These are phyloP conservation scores for Chironomus striatipennis DNA, from an alignment of 1,140 invertebrate species.

Conservation along the genomic window DNA sequence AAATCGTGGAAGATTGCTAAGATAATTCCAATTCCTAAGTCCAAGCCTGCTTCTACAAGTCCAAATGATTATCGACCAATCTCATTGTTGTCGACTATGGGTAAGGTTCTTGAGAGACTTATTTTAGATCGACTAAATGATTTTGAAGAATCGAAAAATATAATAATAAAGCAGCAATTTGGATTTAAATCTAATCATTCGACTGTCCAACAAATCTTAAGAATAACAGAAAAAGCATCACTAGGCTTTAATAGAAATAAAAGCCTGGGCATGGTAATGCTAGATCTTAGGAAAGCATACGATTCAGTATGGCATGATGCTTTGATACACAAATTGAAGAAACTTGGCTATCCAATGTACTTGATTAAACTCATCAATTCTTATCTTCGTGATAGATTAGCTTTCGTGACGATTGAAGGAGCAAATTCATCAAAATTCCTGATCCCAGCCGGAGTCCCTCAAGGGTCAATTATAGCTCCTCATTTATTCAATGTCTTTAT, in stretches of 20 bases:
- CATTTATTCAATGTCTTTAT: conserved; percentile 28
- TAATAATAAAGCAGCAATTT: conserved; percentile 36
- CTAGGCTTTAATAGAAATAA: neutral
- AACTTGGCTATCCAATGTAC: neutral
- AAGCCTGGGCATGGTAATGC: conserved; percentile 29
- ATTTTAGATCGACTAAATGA: conserved; percentile 28
- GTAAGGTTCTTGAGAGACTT: conserved; percentile 33
- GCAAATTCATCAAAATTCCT: neutral
- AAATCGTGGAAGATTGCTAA: conserved; percentile 24
- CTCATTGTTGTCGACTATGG: conserved; percentile 31
- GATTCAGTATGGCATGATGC: conserved; percentile 35
- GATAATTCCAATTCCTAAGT: conserved; percentile 29
- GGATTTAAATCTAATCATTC: conserved; percentile 35
- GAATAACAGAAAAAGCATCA: conserved; percentile 29
- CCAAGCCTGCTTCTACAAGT: conserved; percentile 27
- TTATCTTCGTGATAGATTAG: neutral
- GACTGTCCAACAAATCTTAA: conserved; percentile 34
- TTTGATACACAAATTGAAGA: conserved; percentile 32
- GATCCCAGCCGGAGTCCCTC: conserved; percentile 30
- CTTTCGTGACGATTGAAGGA: neutral
- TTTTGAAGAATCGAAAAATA: conserved; percentile 28
- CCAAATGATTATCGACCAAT: conserved; percentile 30
- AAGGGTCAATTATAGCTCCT: conserved; percentile 31
- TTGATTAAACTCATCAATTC: neutral
- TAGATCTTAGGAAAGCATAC: conserved; percentile 37